Base-by-base conservation (phyloP, 2,113 vertebrate species). In the Atlantisia rogersi region DNA sequence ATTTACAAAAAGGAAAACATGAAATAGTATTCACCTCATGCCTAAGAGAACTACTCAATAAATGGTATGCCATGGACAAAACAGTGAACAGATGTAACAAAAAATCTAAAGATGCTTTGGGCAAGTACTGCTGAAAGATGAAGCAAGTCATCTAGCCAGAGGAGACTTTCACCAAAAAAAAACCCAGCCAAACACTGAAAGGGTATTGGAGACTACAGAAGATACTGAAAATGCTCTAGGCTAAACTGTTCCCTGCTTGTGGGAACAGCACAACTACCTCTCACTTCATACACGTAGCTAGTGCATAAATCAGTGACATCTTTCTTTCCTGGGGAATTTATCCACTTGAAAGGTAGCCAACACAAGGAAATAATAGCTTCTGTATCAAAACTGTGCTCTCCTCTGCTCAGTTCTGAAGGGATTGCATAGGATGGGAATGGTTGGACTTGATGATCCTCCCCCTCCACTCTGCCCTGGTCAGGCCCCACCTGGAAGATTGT, bases 251-350 rank as follows among this genome's bases (percentile, higher is more conserved):
- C 14, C 40, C 26, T 9, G 17, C 32, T 80, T 37, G 20, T 3
- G 4, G 22, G 11, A 50, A 42, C 8, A 59, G 32, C 48, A 40
- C 9, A 28, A 7, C 10, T 11, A 53, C 21, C 48, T 35, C 64
- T 59, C 76, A 83, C 40, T 50, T 67, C 31, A 5, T 3, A 29
- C 1, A 16, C 1, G 0, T 0, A 74, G 31, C 40, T 73, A 78
- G 59, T 26, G 42, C 48, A n/a, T 6, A 16, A 53, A 28, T 31
- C 48, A n/a, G 29, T 9, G 35, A 59, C 37, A 44, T 76, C 32
- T 29, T 20, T 32, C 58, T 56, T 75, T 82, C n/a, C 70, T 42
- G 7, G 8, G 48, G 53, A 82, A 64, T 56, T 18, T 6, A 58
- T 18, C 9, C 75, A 73, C 14, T 11, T 22, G 13, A 88, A 93